These are phyloP conservation scores for Alectoris magna DNA, from an alignment of 2,797 vertebrate genomes.

Conservation along the genomic window DNA sequence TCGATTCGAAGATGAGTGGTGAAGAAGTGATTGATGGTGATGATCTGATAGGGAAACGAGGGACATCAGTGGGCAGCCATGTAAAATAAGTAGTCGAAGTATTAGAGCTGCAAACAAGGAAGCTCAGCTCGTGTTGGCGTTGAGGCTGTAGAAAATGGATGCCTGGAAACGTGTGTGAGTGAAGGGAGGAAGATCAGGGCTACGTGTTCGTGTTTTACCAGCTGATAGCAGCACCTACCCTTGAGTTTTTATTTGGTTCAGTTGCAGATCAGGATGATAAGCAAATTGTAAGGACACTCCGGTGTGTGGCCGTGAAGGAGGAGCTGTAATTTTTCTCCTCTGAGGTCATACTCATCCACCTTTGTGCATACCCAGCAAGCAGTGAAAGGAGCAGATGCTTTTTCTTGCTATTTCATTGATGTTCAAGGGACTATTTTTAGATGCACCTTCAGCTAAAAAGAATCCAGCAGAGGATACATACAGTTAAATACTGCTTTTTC, in stretches of 20 bases:
- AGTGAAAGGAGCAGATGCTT: not conserved
- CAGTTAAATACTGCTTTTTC: accelerated
- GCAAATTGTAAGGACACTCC: constrained; percentile 23
- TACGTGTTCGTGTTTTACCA: not conserved
- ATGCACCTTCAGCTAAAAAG: not conserved
- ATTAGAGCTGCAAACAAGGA: not conserved
- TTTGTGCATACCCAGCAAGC: constrained; percentile 46
- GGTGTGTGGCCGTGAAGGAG: constrained; percentile 57
- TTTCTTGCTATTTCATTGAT: constrained; percentile 36
- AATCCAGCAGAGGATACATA: not conserved
- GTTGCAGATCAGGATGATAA: not conserved
- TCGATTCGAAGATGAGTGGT: not conserved
- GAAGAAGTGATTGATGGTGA: not conserved
- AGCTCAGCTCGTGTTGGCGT: accelerated
- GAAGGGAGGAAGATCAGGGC: not conserved
- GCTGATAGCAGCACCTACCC: constrained; percentile 43
- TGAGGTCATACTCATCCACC: constrained; percentile 56
- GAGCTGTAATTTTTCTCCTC: constrained; percentile 49
- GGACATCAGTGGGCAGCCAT: not conserved
- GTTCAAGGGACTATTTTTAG: constrained; percentile 38
- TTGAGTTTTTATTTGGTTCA: not conserved
- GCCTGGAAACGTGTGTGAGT: accelerated
- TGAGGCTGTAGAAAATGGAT: not conserved
- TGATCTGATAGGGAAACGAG: not conserved
- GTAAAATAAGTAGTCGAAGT: not conserved